Evolutionary conservation across 1,140 invertebrate genomes (phyloP).

Genomic region (Ptiloglossa arizonensis): DNA sequence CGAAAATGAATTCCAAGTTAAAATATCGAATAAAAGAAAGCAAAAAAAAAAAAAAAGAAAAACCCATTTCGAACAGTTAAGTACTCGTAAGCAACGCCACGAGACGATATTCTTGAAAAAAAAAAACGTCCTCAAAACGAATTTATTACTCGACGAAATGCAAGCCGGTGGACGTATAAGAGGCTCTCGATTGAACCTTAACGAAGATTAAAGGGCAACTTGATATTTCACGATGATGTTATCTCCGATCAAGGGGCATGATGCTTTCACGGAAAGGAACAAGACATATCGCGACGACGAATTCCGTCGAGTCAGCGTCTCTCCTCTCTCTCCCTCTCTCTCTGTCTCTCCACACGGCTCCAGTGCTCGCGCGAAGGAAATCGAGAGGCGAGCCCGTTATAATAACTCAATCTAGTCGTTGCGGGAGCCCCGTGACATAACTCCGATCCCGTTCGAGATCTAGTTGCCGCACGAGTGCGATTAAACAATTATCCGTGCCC

Average conservation of each 20-base stretch:
- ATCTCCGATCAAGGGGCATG: constrained; percentile 1
- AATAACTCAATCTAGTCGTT: constrained; percentile 9
- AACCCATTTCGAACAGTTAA: too few species aligned
- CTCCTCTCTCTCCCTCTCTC: neutral
- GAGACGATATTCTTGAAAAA: too few species aligned
- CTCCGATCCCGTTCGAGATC: neutral
- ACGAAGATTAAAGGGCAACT: constrained; percentile 4
- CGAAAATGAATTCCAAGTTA: too few species aligned
- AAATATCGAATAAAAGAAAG: too few species aligned
- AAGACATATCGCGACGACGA: neutral
- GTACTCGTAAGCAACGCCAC: too few species aligned
- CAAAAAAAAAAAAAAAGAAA: too few species aligned
- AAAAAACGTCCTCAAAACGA: too few species aligned
- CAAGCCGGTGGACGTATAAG: neutral
- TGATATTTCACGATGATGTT: constrained; percentile 24
- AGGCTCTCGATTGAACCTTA: neutral
- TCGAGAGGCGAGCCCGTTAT: constrained; percentile 12
- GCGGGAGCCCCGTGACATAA: neutral
- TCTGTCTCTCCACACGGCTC: too few species aligned
- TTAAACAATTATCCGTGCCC: neutral
- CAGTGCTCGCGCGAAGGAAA: neutral
- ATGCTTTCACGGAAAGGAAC: constrained; percentile 13
- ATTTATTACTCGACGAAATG: neutral
- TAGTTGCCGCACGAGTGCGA: neutral
- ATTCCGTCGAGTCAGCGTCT: constrained; percentile 3